phyloP scores from a whole-genome alignment of 2,888 invertebrate species.

The Melinaea menophilus region DNA sequence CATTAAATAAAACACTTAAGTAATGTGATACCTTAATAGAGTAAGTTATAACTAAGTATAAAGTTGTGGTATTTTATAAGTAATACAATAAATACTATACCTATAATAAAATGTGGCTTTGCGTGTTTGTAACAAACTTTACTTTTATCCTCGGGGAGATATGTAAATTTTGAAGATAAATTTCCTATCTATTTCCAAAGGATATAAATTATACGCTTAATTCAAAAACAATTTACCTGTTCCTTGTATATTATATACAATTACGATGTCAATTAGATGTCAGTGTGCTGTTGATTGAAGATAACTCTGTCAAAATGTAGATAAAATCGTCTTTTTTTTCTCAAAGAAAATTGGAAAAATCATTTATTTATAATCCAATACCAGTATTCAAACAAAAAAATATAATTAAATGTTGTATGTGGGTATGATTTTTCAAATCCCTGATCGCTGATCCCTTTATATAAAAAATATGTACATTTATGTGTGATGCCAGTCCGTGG shows the following conservation, averaged over 20 bases:
- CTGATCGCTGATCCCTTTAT: no score
- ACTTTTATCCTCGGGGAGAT: conserved; percentile 26
- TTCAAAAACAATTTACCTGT: conserved; percentile 31
- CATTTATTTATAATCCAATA: no score
- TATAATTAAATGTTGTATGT: no score
- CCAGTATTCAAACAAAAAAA: no score
- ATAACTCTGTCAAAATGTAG: no score
- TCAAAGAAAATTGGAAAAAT: no score
- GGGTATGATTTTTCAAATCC: no score
- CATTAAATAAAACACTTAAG: neutral
- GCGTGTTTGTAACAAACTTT: conserved; percentile 20
- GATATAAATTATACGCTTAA: conserved; percentile 26
- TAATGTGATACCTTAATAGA: conserved; percentile 2
- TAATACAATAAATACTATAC: neutral
- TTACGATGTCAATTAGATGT: no score
- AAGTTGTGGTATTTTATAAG: neutral
- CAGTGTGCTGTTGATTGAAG: no score
- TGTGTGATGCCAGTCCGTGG: no score
- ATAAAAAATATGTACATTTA: no score
- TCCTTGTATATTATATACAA: neutral
- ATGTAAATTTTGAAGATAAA: conserved; percentile 25
- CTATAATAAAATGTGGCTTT: neutral
- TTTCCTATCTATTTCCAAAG: conserved; percentile 21
- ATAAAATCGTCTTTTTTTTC: no score
- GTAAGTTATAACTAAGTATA: neutral